phyloP scores from a whole-genome alignment of 2,888 invertebrate species.

The Pyrochroa serraticornis region DNA sequence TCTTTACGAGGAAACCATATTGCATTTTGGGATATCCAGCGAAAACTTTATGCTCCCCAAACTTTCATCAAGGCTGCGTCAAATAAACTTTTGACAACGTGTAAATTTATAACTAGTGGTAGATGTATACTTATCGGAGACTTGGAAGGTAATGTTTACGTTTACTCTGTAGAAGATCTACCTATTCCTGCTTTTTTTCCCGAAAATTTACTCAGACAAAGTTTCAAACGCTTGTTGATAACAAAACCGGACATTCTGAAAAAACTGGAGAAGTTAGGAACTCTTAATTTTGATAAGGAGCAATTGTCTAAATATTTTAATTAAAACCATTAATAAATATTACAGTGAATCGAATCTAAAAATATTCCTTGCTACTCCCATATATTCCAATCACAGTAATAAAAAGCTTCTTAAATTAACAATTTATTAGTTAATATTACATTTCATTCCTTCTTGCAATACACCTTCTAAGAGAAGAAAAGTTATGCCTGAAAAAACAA shows the following conservation, averaged over 20 bases:
- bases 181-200: constrained; percentile 76
- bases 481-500: too few species aligned
- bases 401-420: too few species aligned
- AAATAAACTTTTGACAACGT: constrained; percentile 59
- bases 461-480: too few species aligned
- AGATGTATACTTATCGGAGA: constrained; percentile 74
- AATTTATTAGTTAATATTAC: too few species aligned
- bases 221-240: constrained; percentile 68
- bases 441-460: too few species aligned
- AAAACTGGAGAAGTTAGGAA: constrained; percentile 13
- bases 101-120: constrained; percentile 71
- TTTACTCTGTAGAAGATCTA: constrained; percentile 76
- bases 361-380: too few species aligned
- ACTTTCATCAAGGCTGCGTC: constrained; percentile 63
- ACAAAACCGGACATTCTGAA: constrained; percentile 68
- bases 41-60: constrained; percentile 73
- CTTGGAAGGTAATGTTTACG: constrained; percentile 68
- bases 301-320: constrained; percentile 18
- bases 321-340: background rate
- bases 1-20: constrained; percentile 70
- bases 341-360: too few species aligned
- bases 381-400: too few species aligned
- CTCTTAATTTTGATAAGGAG: constrained; percentile 14
- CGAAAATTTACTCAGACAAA: constrained; percentile 66
- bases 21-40: constrained; percentile 79